phyloP scores from a whole-genome alignment of 2,113 vertebrate genomes.

The Myanophis thanlyinensis region DNA sequence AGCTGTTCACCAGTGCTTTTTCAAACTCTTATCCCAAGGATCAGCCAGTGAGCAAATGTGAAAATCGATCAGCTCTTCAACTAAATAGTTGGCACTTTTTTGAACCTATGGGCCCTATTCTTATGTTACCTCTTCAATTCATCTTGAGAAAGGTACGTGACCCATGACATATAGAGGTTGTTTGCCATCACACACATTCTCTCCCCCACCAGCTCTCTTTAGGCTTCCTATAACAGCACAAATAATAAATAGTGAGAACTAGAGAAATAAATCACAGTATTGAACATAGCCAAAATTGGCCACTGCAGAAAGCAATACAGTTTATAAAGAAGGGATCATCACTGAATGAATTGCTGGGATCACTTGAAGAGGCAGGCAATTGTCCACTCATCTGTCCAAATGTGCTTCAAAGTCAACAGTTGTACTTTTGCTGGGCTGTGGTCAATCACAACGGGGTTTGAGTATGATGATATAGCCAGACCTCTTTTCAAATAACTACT shows the following conservation, averaged over 20 bases:
- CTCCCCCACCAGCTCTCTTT: not conserved
- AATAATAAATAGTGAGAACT: not conserved
- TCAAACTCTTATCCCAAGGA: not conserved
- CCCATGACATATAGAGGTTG: not conserved
- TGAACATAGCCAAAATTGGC: not conserved
- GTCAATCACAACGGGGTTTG: not conserved
- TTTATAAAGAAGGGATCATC: not conserved
- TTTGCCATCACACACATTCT: not conserved
- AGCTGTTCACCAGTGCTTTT: not conserved
- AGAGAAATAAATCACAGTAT: not conserved
- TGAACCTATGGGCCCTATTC: not conserved
- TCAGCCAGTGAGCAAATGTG: not conserved
- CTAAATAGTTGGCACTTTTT: not conserved
- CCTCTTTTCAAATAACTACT: not conserved
- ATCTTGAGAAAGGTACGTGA: not conserved
- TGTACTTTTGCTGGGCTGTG: not conserved
- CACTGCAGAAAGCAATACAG: not conserved
- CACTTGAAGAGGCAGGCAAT: not conserved
- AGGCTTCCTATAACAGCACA: not conserved
- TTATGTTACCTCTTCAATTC: not conserved
- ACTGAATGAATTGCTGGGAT: not conserved
- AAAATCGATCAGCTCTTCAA: not conserved
- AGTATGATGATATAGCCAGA: not conserved
- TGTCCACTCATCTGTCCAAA: not conserved
- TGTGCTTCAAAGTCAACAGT: not conserved